Conservation (phyloP, 1,140 invertebrate species). For the Daktulosphaira vitifoliae region DNA sequence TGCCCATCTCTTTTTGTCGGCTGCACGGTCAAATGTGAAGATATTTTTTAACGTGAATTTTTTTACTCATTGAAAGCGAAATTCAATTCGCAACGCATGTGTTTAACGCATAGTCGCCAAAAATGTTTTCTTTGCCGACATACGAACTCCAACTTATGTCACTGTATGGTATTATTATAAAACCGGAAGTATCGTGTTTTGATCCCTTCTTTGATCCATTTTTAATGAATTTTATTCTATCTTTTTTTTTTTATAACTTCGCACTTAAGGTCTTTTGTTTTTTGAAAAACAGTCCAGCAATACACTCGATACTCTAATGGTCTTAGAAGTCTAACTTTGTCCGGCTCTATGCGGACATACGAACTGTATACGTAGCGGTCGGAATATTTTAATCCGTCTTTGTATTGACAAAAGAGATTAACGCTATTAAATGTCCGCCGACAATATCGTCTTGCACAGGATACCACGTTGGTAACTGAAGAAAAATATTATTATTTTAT, state of each 20-base stretch:
- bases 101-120: too few species aligned
- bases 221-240: too few species aligned
- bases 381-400: slow-evolving; percentile 12
- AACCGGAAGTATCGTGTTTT: too few species aligned
- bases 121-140: too few species aligned
- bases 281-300: neutral
- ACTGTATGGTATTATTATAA: too few species aligned
- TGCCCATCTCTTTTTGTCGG: neutral
- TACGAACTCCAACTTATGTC: too few species aligned
- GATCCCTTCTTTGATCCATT: too few species aligned
- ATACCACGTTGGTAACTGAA: slow-evolving; percentile 3
- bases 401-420: slow-evolving; percentile 32
- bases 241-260: too few species aligned
- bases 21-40: neutral
- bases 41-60: neutral
- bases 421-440: slow-evolving; percentile 22
- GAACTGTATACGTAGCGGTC: neutral
- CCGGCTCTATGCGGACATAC: slow-evolving; percentile 7
- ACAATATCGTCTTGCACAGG: slow-evolving; percentile 26
- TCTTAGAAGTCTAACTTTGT: neutral
- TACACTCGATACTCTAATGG: slow-evolving; percentile 12
- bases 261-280: too few species aligned
- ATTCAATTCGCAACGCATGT: too few species aligned
- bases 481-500: slow-evolving; percentile 17
- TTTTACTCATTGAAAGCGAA: too few species aligned